Percentiles rank a stretch among this genome's conserved stretches.
Evolutionary conservation across 2,888 invertebrate species (phyloP).

Genomic region (Oeneis ivallda): DNA sequence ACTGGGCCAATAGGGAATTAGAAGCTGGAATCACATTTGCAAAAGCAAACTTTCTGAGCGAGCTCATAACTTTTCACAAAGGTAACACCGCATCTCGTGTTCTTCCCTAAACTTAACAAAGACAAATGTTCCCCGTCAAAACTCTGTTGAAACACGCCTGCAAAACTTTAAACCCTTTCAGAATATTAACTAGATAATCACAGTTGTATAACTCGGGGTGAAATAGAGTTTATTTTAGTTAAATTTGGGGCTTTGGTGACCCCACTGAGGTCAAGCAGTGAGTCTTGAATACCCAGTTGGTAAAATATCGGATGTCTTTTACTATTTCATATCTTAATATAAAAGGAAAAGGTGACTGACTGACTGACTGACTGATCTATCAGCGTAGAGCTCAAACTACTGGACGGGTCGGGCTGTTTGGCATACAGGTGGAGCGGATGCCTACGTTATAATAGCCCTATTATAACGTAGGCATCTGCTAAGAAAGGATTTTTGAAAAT

Average conservation of each 20-base stretch:
- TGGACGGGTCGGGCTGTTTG: no score
- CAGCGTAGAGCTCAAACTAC: no score
- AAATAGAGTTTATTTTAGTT: constrained; percentile 7
- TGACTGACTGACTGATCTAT: no score
- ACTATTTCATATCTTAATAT: no score
- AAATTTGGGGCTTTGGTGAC: constrained; percentile 5
- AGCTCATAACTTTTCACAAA: constrained; percentile 14
- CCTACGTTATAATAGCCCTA: no score
- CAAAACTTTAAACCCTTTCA: neutral
- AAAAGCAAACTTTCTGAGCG: neutral
- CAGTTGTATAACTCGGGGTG: constrained; percentile 9
- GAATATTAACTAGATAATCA: constrained; percentile 7
- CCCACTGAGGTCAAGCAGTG: neutral
- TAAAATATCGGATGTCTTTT: neutral
- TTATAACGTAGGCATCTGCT: no score
- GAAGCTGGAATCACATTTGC: no score
- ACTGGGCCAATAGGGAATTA: neutral
- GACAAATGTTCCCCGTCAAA: constrained; percentile 3
- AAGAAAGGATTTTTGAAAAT: no score
- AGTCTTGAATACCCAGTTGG: neutral
- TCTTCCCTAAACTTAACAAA: constrained; percentile 3
- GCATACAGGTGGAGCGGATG: no score
- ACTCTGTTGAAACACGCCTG: neutral
- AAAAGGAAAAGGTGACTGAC: no score
- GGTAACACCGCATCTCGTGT: constrained; percentile 1